Evolutionary conservation across 2,888 invertebrate genomes (phyloP).

Genomic region (Salticus scenicus): DNA sequence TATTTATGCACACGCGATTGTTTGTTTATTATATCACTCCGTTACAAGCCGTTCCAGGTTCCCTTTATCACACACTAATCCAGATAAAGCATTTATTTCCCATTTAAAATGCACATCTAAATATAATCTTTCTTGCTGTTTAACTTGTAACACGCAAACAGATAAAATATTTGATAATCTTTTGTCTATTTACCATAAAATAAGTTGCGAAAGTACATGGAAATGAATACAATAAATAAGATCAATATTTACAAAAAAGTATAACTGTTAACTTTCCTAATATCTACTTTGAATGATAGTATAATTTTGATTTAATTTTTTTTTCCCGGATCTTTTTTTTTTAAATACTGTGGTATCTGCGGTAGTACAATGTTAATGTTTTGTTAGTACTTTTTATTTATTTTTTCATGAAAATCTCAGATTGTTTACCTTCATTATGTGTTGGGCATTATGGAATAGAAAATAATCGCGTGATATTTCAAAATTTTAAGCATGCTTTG

Average conservation of each 20-base stretch:
- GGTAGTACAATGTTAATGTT: too few relatives aligned
- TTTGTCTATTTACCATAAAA: conserved; percentile 41
- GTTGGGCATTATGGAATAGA: too few relatives aligned
- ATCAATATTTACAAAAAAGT: conserved; percentile 45
- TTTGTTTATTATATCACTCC: conserved; percentile 33
- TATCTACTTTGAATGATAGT: background rate
- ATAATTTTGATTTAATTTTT: too few relatives aligned
- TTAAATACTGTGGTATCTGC: too few relatives aligned
- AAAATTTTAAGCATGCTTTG: too few relatives aligned
- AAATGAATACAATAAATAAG: conserved; percentile 15
- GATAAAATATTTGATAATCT: conserved; percentile 32
- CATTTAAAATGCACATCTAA: background rate
- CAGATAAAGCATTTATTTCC: conserved; percentile 25
- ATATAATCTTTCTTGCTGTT: conserved; percentile 22
- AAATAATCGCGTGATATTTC: too few relatives aligned
- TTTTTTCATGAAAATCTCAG: too few relatives aligned
- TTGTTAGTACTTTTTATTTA: too few relatives aligned
- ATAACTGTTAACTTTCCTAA: conserved; percentile 25
- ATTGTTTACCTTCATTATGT: too few relatives aligned
- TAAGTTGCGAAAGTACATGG: conserved; percentile 26
- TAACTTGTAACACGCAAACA: conserved; percentile 40
- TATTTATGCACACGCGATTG: conserved; percentile 41
- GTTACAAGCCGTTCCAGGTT: conserved; percentile 35
- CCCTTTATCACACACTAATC: conserved; percentile 14
- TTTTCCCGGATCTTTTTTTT: too few relatives aligned